Conservation (phyloP, 2,888 invertebrate genomes). For the Plagiodera versicolora region DNA sequence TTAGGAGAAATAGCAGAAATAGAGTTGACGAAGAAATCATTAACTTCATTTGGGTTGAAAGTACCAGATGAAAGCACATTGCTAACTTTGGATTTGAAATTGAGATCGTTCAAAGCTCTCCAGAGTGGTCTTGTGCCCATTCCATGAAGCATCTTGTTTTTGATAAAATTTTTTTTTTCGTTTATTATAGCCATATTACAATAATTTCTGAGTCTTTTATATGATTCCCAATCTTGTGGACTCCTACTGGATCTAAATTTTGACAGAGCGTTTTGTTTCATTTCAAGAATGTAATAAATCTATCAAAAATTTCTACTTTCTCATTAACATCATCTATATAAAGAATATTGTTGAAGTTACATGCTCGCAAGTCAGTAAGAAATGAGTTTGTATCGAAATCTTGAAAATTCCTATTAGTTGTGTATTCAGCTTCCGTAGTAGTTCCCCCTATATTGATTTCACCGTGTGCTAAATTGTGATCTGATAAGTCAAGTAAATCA, state of each 20-base stretch:
- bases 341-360: slow-evolving; percentile 3
- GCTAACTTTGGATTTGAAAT: background rate
- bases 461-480: background rate
- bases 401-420: background rate
- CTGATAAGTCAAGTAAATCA: slow-evolving; percentile 1
- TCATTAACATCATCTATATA: slow-evolving; percentile 6
- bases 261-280: slow-evolving; percentile 1
- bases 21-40: background rate
- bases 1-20: background rate
- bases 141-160: background rate
- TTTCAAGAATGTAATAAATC: background rate
- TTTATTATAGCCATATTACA: slow-evolving; percentile 1
- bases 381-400: background rate
- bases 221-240: slow-evolving; percentile 1
- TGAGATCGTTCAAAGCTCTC: background rate
- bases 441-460: background rate
- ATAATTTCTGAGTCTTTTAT: background rate
- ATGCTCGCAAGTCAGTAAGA: background rate
- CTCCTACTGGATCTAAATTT: slow-evolving; percentile 4
- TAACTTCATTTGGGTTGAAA: slow-evolving; percentile 1
- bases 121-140: background rate
- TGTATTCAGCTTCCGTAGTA: background rate
- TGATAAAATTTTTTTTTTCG: background rate
- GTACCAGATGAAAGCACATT: background rate
- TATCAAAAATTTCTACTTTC: slow-evolving; percentile 1